Percentiles rank a stretch among this genome's conserved stretches.
phyloP scores from a whole-genome alignment of 2,888 invertebrate genomes.

The Alloscopus bannaensis region DNA sequence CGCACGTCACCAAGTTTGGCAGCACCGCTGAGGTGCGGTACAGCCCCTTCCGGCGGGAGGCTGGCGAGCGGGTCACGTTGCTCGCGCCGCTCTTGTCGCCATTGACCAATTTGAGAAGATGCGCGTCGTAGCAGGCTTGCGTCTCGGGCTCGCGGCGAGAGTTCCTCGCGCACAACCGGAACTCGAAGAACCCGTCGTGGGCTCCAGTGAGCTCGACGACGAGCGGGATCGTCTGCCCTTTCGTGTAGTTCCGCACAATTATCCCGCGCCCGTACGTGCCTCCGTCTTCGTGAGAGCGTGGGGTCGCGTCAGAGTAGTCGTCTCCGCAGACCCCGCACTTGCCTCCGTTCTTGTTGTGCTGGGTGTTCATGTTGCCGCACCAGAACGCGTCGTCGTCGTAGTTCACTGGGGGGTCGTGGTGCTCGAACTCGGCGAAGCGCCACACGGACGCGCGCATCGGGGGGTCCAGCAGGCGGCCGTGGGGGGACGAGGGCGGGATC shows the following conservation, averaged over 20 bases:
- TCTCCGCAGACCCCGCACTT: constrained; percentile 80
- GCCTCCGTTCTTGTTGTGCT: constrained; percentile 53
- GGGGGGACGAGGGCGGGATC: no score
- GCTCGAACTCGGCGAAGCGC: constrained; percentile 67
- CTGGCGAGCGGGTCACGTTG: constrained; percentile 31
- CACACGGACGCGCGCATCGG: constrained; percentile 73
- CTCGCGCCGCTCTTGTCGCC: no score
- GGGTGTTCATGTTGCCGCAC: constrained; percentile 77
- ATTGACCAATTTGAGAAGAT: constrained; percentile 46
- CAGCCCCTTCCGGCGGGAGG: constrained; percentile 24
- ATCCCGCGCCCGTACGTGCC: constrained; percentile 91
- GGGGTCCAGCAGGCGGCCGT: constrained; percentile 73
- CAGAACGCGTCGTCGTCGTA: constrained; percentile 78
- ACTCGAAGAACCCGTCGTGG: constrained; percentile 55
- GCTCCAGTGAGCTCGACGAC: constrained; percentile 43
- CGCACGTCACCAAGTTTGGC: constrained; percentile 37
- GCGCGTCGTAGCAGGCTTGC: constrained; percentile 43
- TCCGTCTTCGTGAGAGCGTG: constrained; percentile 91
- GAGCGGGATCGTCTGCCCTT: constrained; percentile 80
- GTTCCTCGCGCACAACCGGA: constrained; percentile 47
- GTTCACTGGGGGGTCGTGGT: constrained; percentile 75
- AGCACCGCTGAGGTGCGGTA: constrained; percentile 42
- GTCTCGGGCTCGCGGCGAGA: constrained; percentile 48
- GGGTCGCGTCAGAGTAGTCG: constrained; percentile 83
- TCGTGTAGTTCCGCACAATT: constrained; percentile 86